Base-by-base conservation (phyloP, 2,888 invertebrate genomes). In the Automeris io region DNA sequence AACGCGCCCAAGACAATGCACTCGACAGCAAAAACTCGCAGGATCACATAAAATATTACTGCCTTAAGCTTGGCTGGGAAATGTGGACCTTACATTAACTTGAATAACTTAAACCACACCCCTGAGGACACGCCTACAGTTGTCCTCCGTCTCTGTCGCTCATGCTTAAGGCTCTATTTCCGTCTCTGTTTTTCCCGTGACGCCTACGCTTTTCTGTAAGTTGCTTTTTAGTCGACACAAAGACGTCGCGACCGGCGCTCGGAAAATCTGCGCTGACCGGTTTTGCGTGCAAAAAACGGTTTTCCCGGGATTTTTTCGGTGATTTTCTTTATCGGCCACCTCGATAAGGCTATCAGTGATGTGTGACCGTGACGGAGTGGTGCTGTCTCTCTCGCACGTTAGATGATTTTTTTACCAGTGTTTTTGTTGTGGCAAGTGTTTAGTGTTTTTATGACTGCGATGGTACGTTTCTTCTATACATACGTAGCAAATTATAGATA, bases 161-260 rank as follows among this genome's bases (percentile, higher is more conserved):
- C 66, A 0, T 16, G 35, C 0, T 3, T 3, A 8, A 38, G 43
- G 12, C 1, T 25, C 16, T 76, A 76, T 54, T 19, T 49, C 54
- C 46, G 12, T 83, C 81, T 56, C 70, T 29, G 49, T 67, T 67
- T 25, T 44, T 50, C 64, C 61, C 70, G 74, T 49, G 60, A 66
- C 85, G 83, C 85, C 85, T 79, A 71, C 83, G 66, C 68, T 57
- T 68, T 72, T 71, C 72, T 75, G 73, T 73, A 54, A 49, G 43
- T 61, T 51, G 71, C 75, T 86, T 86, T 86, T 86, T 86, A 86
- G 85, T 86, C 66, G 71, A 57, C 63, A 62, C 56, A 68, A 78
- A 76, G 82, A 70, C 81, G 79, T 44, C 59, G 59, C 62, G 64
- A 61, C 54, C 61, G 75, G 65, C 77, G 79, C 66, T 66, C 55